Evolutionary conservation across 2,113 vertebrate species (phyloP).

Genomic region (Erinaceus europaeus): DNA sequence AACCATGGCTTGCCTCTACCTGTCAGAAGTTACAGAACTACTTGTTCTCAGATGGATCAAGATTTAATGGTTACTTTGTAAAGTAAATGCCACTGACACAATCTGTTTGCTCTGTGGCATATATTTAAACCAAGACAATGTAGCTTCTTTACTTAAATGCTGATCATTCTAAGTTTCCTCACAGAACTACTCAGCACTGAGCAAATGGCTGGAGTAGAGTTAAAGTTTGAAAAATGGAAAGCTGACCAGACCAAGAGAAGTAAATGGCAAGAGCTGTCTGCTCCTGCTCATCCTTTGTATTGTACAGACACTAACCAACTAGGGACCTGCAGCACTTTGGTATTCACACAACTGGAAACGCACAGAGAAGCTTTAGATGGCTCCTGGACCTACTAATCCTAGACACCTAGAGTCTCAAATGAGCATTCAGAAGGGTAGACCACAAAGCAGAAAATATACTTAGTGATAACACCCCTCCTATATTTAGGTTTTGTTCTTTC

Average conservation of each 20-base stretch:
- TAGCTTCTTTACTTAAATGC: too few relatives aligned
- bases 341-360: not conserved
- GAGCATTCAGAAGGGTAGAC: not conserved
- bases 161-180: not conserved
- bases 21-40: not conserved
- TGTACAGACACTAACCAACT: not conserved
- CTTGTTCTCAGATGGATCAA: constrained; percentile 11
- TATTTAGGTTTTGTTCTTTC: not conserved
- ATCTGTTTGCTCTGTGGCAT: not conserved
- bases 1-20: not conserved
- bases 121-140: not conserved
- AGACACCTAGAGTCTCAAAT: not conserved
- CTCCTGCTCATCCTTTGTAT: not conserved
- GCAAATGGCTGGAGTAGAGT: not conserved
- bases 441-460: not conserved
- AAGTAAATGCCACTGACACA: not conserved
- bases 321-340: not conserved
- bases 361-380: too few relatives aligned
- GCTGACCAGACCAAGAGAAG: not conserved
- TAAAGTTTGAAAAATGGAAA: not conserved
- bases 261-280: not conserved
- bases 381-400: not conserved
- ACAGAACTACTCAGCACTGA: not conserved
- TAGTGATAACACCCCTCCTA: not conserved
- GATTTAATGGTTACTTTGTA: not conserved